Conservation (phyloP, 2,113 vertebrate genomes). For the Gorsachius goisagi region DNA sequence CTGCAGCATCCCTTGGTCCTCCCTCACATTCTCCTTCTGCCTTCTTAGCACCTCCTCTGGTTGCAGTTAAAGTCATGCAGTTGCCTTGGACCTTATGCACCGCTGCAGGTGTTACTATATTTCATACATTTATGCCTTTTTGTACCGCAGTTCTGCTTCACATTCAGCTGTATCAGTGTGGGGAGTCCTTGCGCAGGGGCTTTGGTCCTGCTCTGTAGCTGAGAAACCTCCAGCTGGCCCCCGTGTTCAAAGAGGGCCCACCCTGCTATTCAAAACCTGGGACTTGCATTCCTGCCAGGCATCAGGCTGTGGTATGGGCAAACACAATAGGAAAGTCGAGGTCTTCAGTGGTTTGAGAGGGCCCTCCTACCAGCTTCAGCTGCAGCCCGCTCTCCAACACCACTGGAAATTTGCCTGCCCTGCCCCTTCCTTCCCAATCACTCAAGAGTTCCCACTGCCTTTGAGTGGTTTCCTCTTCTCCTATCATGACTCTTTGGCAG, state of each 20-base stretch:
- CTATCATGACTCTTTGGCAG: not conserved
- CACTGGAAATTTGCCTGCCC: not conserved
- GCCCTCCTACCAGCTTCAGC: not conserved
- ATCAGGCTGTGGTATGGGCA: not conserved
- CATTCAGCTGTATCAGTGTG: accelerated
- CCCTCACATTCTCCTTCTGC: not conserved
- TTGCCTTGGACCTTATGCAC: not conserved
- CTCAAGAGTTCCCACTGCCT: not conserved
- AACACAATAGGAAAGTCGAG: accelerated
- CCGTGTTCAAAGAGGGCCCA: not conserved
- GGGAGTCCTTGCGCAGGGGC: not conserved
- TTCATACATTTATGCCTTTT: not conserved
- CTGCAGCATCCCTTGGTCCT: not conserved
- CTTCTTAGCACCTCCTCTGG: not conserved
- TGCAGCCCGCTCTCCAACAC: not conserved
- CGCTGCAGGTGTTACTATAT: not conserved
- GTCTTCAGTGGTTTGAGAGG: not conserved
- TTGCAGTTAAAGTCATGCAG: not conserved
- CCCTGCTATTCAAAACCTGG: not conserved
- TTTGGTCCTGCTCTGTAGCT: not conserved
- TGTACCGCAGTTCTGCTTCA: not conserved
- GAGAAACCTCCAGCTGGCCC: not conserved
- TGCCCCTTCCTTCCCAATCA: not conserved
- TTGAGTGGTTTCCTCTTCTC: not conserved
- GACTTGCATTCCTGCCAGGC: not conserved